These are phyloP conservation scores for Pollachius pollachius DNA, from an alignment of 2,113 vertebrate genomes.

Conservation along the genomic window DNA sequence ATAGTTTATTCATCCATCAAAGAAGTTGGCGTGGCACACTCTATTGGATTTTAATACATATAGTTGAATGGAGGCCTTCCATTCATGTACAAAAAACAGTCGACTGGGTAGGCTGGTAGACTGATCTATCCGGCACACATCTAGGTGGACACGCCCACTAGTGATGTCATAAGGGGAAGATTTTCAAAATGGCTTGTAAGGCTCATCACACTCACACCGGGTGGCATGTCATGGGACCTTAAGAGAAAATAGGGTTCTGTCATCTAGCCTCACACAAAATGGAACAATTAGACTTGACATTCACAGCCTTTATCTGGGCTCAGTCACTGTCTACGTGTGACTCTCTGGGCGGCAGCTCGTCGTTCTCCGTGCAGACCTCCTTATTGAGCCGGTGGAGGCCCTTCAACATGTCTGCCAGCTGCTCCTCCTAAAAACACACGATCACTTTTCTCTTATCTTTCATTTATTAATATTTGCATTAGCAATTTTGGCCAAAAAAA, in stretches of 20 bases:
- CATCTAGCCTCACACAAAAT: not conserved
- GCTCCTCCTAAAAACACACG: conserved; percentile 65
- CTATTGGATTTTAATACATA: too few relatives aligned
- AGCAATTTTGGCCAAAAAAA: not conserved
- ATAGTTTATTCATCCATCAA: too few relatives aligned
- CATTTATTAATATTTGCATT: not conserved
- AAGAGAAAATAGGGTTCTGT: not conserved
- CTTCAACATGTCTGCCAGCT: conserved; percentile 67
- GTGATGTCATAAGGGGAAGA: too few relatives aligned
- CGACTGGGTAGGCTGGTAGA: too few relatives aligned
- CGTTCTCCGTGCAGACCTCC: conserved; percentile 35
- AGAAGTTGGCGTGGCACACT: too few relatives aligned
- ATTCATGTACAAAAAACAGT: too few relatives aligned
- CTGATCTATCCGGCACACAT: too few relatives aligned
- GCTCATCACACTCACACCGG: too few relatives aligned
- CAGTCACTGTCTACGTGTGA: conserved; percentile 40
- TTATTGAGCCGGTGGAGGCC: conserved; percentile 58
- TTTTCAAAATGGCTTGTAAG: too few relatives aligned
- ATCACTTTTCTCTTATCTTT: not conserved
- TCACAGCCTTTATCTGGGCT: conserved; percentile 5
- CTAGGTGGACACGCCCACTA: too few relatives aligned
- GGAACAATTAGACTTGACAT: not conserved
- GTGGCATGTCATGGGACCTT: not conserved
- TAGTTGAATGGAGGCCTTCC: too few relatives aligned
- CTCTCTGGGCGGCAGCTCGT: conserved; percentile 32